Evolutionary conservation across 2,888 invertebrate genomes (phyloP).

Genomic region (Cerastoderma edule): DNA sequence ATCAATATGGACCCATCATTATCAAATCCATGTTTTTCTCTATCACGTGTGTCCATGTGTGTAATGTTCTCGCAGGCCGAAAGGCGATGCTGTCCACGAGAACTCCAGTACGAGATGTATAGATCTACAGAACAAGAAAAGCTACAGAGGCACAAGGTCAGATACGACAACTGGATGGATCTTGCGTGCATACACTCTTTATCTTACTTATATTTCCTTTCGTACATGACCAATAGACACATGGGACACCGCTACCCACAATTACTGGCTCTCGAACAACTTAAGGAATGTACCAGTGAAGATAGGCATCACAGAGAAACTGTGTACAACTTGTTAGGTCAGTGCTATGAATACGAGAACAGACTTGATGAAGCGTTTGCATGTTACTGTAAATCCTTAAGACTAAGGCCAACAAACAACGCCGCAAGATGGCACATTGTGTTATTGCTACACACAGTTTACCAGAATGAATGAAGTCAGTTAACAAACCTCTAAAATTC

Average conservation of each 20-base stretch:
- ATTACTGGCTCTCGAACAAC: neutral
- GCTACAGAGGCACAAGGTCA: neutral
- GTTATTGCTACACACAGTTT: neutral
- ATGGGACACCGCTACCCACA: neutral
- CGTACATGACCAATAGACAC: slow-evolving; percentile 28
- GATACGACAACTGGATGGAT: slow-evolving; percentile 20
- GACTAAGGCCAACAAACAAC: slow-evolving; percentile 19
- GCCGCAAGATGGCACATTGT: slow-evolving; percentile 23
- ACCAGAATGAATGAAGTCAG: too few relatives aligned
- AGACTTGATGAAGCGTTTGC: slow-evolving; percentile 3
- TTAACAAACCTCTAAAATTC: too few relatives aligned
- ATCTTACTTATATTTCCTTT: slow-evolving; percentile 29
- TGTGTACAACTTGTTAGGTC: slow-evolving; percentile 23
- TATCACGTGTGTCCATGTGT: too few relatives aligned
- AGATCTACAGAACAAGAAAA: neutral
- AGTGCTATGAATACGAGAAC: slow-evolving; percentile 26
- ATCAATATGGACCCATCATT: neutral
- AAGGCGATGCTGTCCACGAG: too few relatives aligned
- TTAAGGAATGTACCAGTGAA: neutral
- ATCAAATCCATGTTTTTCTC: too few relatives aligned
- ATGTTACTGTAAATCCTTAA: slow-evolving; percentile 21
- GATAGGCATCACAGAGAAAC: slow-evolving; percentile 26
- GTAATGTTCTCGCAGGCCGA: neutral
- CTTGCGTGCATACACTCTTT: slow-evolving; percentile 20
- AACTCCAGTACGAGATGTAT: slow-evolving; percentile 11